Base-by-base conservation (phyloP, 1,140 invertebrate species). In the Asobara japonica region DNA sequence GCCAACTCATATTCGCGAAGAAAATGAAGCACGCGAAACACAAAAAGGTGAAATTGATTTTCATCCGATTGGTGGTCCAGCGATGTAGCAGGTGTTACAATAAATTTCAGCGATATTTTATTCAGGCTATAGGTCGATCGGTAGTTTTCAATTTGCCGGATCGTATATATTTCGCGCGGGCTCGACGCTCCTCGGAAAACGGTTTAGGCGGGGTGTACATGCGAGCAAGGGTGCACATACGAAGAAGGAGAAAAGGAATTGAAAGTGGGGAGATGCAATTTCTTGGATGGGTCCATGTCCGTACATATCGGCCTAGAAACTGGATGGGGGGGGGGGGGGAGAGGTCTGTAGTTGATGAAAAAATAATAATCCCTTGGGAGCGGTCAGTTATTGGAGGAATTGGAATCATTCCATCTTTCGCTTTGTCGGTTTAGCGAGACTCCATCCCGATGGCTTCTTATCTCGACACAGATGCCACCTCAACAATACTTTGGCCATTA, bases 51-150 rank as follows among this genome's bases (percentile, higher is more conserved):
- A 71, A 71, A 71, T 66, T 36, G 70, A 72, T 66, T 72, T 51
- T 71, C 31, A 67, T 71, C 30, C 64, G 33, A 67, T 71, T 61
- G 71, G 68, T 73, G 76, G 76, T 76, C 72, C 68, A 70, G 76
- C 82, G 82, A 83, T 86, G 83, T 85, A 84, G 78, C 84, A 84
- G 83, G 84, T 87, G 86, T 87, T 86, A 83, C 81, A 82, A 87
- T 87, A 86, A 87, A 87, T 87, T 86, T 84, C 81, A 83, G 75
- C 81, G 81, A 87, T 87, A 87, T 87, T 84, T 87, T 87, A 87
- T 87, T 87, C 85, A 87, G 80, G 80, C 84, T 80, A 66, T n/a
- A 16, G 83, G 75, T 79, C 83, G 85, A 86, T 86, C 83, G 83
- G 83, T 82, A 85, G 80, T 86, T 87, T 87, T 87, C 85, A 87